Conservation (phyloP, 2,888 invertebrate genomes). For the Rhaphigaster nebulosa region DNA sequence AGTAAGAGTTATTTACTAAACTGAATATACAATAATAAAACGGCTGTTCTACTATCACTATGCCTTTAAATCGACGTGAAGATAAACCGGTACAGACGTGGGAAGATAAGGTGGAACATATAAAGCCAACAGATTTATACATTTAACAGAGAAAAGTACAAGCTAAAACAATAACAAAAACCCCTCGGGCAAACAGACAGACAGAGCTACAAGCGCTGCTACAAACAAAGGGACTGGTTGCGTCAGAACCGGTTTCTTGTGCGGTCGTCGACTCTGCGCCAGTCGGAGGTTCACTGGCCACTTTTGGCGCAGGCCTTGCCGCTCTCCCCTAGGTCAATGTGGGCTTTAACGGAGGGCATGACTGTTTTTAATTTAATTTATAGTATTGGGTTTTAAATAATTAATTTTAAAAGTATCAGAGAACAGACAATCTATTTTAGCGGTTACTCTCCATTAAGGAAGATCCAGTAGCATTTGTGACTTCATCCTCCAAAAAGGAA, state of each 20-base stretch:
- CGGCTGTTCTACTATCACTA: not conserved
- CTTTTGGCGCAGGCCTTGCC: slow-evolving; percentile 24
- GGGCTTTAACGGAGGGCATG: not conserved
- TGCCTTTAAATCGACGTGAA: not conserved
- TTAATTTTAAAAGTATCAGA: not conserved
- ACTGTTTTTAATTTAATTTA: not conserved
- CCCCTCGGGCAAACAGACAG: not conserved
- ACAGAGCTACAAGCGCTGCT: not conserved
- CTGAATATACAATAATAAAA: not conserved
- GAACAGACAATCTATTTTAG: not conserved
- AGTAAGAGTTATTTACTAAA: not conserved
- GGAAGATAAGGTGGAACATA: not conserved
- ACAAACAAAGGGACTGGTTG: slow-evolving; percentile 47
- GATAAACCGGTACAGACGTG: not conserved
- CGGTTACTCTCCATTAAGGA: not conserved
- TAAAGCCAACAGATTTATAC: not conserved
- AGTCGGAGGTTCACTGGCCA: slow-evolving; percentile 23
- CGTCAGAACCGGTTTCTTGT: slow-evolving; percentile 22
- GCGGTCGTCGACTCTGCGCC: slow-evolving; percentile 32
- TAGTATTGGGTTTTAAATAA: not conserved
- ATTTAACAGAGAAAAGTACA: not conserved
- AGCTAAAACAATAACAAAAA: slow-evolving; percentile 6
- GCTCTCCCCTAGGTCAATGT: slow-evolving; percentile 2
- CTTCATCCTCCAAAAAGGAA: too few relatives aligned
- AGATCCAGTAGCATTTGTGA: not conserved